A percentile compares a stretch with the other conserved stretches of the same genome.
These are phyloP conservation scores for Coreoperca whiteheadi DNA, from an alignment of 2,113 vertebrate genomes.

Conservation along the genomic window DNA sequence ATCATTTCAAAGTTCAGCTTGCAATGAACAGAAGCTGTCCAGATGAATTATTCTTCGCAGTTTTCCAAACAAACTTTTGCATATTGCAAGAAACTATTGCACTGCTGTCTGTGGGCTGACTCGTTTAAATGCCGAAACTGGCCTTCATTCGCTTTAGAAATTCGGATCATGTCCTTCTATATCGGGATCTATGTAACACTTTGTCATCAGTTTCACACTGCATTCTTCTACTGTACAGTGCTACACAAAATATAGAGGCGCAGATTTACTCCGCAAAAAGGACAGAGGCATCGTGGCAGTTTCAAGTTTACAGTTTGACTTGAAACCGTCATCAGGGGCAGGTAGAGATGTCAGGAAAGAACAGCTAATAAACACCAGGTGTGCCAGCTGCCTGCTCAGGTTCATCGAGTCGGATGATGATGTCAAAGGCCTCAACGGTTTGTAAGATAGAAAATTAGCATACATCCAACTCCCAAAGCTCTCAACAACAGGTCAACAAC, in stretches of 20 bases:
- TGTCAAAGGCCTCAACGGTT: too few species aligned
- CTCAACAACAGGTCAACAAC: too few species aligned
- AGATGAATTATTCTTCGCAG: neutral
- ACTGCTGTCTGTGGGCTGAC: neutral
- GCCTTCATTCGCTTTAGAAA: neutral
- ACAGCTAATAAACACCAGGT: neutral
- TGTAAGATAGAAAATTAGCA: neutral
- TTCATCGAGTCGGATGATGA: too few species aligned
- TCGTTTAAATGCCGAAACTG: neutral
- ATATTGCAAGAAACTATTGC: neutral
- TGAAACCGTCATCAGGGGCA: too few species aligned
- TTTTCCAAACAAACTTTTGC: constrained; percentile 13
- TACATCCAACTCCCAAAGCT: neutral
- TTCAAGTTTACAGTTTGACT: too few species aligned
- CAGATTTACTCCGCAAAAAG: too few species aligned
- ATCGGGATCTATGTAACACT: neutral
- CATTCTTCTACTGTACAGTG: too few species aligned
- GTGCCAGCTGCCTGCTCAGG: neutral
- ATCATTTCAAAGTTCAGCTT: constrained; percentile 3
- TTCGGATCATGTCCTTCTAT: neutral
- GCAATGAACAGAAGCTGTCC: constrained; percentile 25
- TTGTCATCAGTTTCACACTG: neutral
- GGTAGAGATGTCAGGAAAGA: neutral
- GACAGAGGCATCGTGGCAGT: too few species aligned
- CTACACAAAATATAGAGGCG: too few species aligned